Evolutionary conservation across 2,113 vertebrate species (phyloP), one percentile per base, ranked within the genome.

Genomic region (Onychostoma macrolepis): DNA sequence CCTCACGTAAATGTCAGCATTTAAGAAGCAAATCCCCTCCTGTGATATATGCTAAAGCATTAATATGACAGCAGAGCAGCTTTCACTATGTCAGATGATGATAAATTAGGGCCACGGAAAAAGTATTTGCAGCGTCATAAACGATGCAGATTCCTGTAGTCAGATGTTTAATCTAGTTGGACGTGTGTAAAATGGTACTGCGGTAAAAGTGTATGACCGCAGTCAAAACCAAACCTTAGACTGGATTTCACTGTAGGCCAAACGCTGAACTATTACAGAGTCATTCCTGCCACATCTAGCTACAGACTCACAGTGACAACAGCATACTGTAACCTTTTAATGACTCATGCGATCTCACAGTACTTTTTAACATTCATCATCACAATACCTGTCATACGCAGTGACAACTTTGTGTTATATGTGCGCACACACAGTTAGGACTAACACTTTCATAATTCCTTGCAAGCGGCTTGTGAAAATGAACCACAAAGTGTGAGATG

Each of bases 1-100:
- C 45, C 76, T 79, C 36, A 19, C 6, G 5, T 15, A 41, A 28
- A 77, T 71, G 36, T 71, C 36, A 88, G 38, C 26, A 8, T 78
- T 83, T 84, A 83, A 76, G 82, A 65, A 74, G 24, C 24, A 74
- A 67, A 61, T 53, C 19, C 63, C 6, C 43, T 4, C 13, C 36
- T 82, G 84, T 86, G 80, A 88, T 80, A 71, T 80, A 77, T 38
- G 36, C 33, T 80, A 38, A 50, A 56, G 61, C 41, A 65, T 58
- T 77, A 50, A 90, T 86, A 80, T 80, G 79, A 61, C 84, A 88
- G 87, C 38, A 26, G 48, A 81, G 41, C 24, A 67, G 45, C n/a
- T 17, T n/a, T 50, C 33, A 67, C 80, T 69, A n/a, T 86, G 75
- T 75, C 80, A 86, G 80, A 84, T 45, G 72, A 41, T 88, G 85